Evolutionary conservation across 2,888 invertebrate species (phyloP).

Genomic region (Petrolisthes cinctipes): DNA sequence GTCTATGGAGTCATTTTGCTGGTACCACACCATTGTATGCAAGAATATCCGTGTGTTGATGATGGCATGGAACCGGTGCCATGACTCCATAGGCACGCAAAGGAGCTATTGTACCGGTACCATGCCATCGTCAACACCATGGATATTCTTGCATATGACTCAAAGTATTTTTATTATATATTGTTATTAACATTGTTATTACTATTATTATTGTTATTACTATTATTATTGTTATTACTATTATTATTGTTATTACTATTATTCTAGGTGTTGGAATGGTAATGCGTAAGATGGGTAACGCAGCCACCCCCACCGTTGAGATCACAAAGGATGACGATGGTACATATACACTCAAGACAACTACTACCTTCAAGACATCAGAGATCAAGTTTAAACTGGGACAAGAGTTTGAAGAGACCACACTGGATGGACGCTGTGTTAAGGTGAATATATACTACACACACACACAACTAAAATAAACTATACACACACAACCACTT

Average conservation of each 20-base stretch:
- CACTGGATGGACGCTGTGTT: constrained; percentile 85
- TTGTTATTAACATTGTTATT: not conserved
- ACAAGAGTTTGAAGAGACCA: constrained; percentile 90
- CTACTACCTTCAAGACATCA: constrained; percentile 90
- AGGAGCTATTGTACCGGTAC: no score
- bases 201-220: not conserved
- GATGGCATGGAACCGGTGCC: no score
- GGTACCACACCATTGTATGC: no score
- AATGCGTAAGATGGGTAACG: constrained; percentile 87
- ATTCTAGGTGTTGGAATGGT: constrained; percentile 85
- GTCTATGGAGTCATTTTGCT: no score
- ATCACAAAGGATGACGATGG: constrained; percentile 80
- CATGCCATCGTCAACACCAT: no score
- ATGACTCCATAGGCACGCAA: no score
- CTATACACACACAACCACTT: no score
- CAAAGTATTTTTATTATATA: no score
- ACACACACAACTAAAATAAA: no score
- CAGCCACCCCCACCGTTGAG: constrained; percentile 86
- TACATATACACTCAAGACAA: constrained; percentile 81
- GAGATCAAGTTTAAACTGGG: constrained; percentile 78
- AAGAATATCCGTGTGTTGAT: no score
- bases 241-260: not conserved
- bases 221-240: not conserved
- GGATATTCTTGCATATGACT: no score
- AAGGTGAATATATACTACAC: constrained; percentile 45